Conservation (phyloP, 2,888 invertebrate species). For the Drosophila hamatofila region DNA sequence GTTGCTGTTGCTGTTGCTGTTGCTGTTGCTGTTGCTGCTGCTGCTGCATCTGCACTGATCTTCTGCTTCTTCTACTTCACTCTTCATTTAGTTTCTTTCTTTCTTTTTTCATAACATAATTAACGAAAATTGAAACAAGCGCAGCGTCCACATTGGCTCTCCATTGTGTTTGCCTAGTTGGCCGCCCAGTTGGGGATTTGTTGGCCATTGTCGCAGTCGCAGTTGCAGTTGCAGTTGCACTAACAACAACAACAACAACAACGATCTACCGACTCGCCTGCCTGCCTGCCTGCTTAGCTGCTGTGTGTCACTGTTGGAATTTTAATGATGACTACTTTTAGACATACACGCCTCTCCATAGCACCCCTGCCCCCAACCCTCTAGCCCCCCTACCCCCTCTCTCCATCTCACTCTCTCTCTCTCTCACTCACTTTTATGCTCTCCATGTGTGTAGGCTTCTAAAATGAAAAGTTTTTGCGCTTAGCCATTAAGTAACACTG, state of each 20-base stretch:
- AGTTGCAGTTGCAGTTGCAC: slow-evolving; percentile 18
- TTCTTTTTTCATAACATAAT: slow-evolving; percentile 70
- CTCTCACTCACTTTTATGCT: slow-evolving; percentile 3
- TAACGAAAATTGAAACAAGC: slow-evolving; percentile 76
- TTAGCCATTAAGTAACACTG: slow-evolving; percentile 45
- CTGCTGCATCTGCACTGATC: slow-evolving; percentile 4
- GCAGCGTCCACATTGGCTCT: slow-evolving; percentile 38
- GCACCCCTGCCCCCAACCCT: slow-evolving; percentile 25
- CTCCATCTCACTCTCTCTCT: slow-evolving; percentile 12
- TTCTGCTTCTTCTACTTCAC: background rate
- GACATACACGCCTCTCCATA: slow-evolving; percentile 76
- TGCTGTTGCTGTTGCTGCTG: background rate
- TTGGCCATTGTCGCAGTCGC: slow-evolving; percentile 59
- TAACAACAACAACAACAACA: background rate
- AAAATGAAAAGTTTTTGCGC: slow-evolving; percentile 48
- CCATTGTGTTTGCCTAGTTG: slow-evolving; percentile 62
- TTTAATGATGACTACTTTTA: slow-evolving; percentile 83
- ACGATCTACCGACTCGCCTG: slow-evolving; percentile 5
- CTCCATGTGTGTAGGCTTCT: slow-evolving; percentile 40
- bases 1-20: background rate
- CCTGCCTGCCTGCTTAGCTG: slow-evolving; percentile 38
- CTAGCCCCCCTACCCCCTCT: background rate
- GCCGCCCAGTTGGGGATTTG: slow-evolving; percentile 76
- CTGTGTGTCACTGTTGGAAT: slow-evolving; percentile 79
- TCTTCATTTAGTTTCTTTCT: slow-evolving; percentile 8